Conservation (phyloP, 2,888 invertebrate species). For the Microplitis deprimator region DNA sequence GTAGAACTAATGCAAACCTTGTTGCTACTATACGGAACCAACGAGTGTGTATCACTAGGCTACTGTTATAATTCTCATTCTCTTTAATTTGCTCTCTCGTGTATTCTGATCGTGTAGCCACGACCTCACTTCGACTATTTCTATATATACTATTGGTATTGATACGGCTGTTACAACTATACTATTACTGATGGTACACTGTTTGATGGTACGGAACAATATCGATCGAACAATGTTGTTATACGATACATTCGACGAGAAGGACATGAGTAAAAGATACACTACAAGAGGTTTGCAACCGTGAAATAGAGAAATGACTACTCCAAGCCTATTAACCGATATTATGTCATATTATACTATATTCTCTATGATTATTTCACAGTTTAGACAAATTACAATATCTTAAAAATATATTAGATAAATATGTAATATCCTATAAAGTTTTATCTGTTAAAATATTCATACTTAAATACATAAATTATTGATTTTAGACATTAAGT, state of each 20-base stretch:
- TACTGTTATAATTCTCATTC: background rate
- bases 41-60: slow-evolving; percentile 12
- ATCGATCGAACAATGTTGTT: slow-evolving; percentile 55
- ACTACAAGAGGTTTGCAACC: slow-evolving; percentile 48
- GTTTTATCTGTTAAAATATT: too few species aligned
- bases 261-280: slow-evolving; percentile 28
- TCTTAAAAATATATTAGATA: too few species aligned
- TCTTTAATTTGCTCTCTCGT: background rate
- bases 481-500: too few species aligned
- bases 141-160: too few species aligned
- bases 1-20: too few species aligned
- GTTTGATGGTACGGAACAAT: slow-evolving; percentile 43
- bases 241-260: slow-evolving; percentile 24
- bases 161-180: too few species aligned
- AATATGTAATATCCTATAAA: too few species aligned
- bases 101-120: background rate
- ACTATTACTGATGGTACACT: background rate
- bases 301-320: slow-evolving; percentile 62
- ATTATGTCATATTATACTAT: too few species aligned
- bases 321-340: too few species aligned
- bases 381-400: too few species aligned
- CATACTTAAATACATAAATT: too few species aligned
- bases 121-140: background rate
- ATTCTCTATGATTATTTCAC: too few species aligned
- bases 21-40: background rate